Evolutionary conservation across 2,797 vertebrate species (phyloP).

Genomic region (Helicolenus hilgendorfi): DNA sequence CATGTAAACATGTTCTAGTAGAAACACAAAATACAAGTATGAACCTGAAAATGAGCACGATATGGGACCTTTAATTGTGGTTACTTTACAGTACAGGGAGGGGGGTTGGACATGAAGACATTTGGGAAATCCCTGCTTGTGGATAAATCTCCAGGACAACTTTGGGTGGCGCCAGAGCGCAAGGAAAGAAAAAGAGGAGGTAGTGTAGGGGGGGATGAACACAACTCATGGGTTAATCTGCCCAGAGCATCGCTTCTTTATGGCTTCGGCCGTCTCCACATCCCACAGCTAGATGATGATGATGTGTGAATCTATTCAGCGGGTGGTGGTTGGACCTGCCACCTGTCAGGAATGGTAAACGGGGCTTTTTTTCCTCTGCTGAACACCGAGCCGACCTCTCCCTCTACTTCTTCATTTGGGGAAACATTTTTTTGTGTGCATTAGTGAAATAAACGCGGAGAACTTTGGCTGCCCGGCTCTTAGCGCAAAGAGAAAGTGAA

Average conservation of each 20-base stretch:
- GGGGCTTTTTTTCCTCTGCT: background rate
- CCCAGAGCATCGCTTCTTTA: conserved; percentile 52
- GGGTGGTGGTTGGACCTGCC: conserved; percentile 52
- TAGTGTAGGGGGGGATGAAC: background rate
- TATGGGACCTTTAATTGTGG: background rate
- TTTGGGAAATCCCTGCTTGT: conserved; percentile 28
- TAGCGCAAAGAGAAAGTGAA: conserved; percentile 62
- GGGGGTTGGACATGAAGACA: background rate
- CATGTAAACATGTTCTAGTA: no score
- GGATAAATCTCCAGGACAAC: conserved; percentile 34
- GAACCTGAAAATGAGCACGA: no score
- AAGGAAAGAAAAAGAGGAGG: conserved; percentile 47
- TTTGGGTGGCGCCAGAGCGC: conserved; percentile 86
- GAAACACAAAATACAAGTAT: no score
- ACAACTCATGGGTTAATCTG: conserved; percentile 58
- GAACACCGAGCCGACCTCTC: conserved; percentile 17
- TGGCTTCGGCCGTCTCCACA: conserved; percentile 58
- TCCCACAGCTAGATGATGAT: conserved; percentile 52
- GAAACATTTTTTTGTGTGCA: background rate
- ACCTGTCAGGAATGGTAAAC: conserved; percentile 66
- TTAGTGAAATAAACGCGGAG: conserved; percentile 27
- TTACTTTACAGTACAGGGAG: background rate
- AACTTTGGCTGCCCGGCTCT: conserved; percentile 66
- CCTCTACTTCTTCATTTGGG: background rate
- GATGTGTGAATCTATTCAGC: conserved; percentile 59